Evolutionary conservation across 2,797 vertebrate species (phyloP).

Genomic region (Catostomus latipinnis): DNA sequence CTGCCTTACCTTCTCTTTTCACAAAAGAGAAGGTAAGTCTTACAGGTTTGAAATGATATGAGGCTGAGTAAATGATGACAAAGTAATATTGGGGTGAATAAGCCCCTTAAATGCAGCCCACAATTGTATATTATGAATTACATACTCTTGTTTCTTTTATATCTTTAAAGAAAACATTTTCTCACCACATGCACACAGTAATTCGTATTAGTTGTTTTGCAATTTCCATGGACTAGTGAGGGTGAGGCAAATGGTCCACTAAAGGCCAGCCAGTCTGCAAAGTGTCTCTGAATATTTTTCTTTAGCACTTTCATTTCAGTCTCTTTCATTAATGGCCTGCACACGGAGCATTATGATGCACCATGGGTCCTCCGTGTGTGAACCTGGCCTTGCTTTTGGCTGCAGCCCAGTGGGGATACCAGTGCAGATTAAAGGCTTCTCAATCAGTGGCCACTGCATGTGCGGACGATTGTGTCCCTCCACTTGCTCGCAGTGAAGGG

Average conservation of each 20-base stretch:
- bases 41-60: no score
- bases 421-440: slow-evolving; percentile 45
- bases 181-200: neutral
- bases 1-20: no score
- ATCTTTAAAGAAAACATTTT: neutral
- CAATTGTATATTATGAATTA: neutral
- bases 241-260: neutral
- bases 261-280: neutral
- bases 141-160: neutral
- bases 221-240: slow-evolving; percentile 17
- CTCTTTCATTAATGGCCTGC: slow-evolving; percentile 13
- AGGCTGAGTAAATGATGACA: no score
- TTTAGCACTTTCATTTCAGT: slow-evolving; percentile 8
- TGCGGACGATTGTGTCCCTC: neutral
- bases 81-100: neutral
- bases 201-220: neutral
- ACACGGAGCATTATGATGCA: slow-evolving; percentile 22
- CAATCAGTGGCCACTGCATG: neutral
- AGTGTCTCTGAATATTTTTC: slow-evolving; percentile 3
- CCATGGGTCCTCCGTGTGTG: slow-evolving; percentile 26
- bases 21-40: no score
- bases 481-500: slow-evolving; percentile 30
- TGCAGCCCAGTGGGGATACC: slow-evolving; percentile 19
- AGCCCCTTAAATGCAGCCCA: neutral
- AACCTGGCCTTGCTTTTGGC: slow-evolving; percentile 31